Evolutionary conservation across 2,888 invertebrate species (phyloP).

Genomic region (Patella caerulea): DNA sequence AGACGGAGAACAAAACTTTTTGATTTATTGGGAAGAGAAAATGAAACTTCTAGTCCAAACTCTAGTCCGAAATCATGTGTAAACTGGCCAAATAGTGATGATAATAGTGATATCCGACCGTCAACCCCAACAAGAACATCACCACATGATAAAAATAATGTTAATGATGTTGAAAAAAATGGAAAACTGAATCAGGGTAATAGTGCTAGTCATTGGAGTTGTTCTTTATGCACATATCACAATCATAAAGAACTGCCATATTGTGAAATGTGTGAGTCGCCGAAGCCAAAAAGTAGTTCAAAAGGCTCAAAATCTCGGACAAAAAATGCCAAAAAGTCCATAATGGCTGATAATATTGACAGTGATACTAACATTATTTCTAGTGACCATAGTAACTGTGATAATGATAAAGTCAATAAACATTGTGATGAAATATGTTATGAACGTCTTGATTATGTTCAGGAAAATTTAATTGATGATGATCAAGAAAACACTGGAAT

Average conservation of each 20-base stretch:
- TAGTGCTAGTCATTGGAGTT: slow-evolving; percentile 51
- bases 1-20: background rate
- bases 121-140: background rate
- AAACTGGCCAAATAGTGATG: background rate
- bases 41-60: background rate
- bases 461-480: slow-evolving; percentile 21
- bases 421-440: no score
- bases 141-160: background rate
- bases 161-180: background rate
- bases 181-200: background rate
- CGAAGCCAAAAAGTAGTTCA: slow-evolving; percentile 35
- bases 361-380: no score
- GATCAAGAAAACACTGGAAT: slow-evolving; percentile 14
- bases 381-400: no score
- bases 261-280: slow-evolving; percentile 65
- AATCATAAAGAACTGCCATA: slow-evolving; percentile 53
- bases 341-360: no score
- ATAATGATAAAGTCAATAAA: no score
- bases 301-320: no score
- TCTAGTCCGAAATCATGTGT: background rate
- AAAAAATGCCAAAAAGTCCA: no score
- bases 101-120: background rate
- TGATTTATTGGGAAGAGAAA: background rate
- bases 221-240: slow-evolving; percentile 60
- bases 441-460: background rate